Evolutionary conservation across 2,113 vertebrate genomes (phyloP).

Genomic region (Oncorhynchus keta): DNA sequence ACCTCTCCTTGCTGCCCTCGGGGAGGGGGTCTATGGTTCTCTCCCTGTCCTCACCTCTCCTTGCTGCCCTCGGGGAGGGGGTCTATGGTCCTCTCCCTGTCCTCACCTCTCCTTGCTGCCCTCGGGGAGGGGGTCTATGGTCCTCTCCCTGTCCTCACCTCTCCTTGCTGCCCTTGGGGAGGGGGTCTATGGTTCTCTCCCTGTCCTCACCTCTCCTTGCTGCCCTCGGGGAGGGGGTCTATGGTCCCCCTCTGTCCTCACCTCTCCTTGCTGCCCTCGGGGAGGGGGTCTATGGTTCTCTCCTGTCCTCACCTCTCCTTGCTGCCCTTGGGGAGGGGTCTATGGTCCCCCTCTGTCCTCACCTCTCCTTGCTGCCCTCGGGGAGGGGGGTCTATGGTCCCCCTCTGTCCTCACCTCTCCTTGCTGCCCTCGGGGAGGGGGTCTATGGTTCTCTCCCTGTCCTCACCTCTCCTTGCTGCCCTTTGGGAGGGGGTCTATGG

Average conservation of each 20-base stretch:
- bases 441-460: constrained; percentile 41
- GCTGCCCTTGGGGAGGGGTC: constrained; percentile 78
- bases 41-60: constrained; percentile 68
- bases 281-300: constrained; percentile 63
- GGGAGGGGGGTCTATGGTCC: constrained; percentile 68
- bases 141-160: constrained; percentile 58
- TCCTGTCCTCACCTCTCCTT: constrained; percentile 75
- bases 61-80: constrained; percentile 80
- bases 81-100: constrained; percentile 70
- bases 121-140: constrained; percentile 73
- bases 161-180: constrained; percentile 82
- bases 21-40: constrained; percentile 67
- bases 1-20: constrained; percentile 83
- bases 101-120: constrained; percentile 81
- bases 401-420: constrained; percentile 73
- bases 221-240: constrained; percentile 75
- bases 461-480: constrained; percentile 81
- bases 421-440: constrained; percentile 80
- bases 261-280: constrained; percentile 83
- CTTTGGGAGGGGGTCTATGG: constrained; percentile 73
- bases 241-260: constrained; percentile 41
- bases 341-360: constrained; percentile 44
- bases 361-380: constrained; percentile 83
- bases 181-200: constrained; percentile 73
- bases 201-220: constrained; percentile 76